Evolutionary conservation across 2,797 vertebrate genomes (phyloP).

Genomic region (Ambastaia sidthimunki): DNA sequence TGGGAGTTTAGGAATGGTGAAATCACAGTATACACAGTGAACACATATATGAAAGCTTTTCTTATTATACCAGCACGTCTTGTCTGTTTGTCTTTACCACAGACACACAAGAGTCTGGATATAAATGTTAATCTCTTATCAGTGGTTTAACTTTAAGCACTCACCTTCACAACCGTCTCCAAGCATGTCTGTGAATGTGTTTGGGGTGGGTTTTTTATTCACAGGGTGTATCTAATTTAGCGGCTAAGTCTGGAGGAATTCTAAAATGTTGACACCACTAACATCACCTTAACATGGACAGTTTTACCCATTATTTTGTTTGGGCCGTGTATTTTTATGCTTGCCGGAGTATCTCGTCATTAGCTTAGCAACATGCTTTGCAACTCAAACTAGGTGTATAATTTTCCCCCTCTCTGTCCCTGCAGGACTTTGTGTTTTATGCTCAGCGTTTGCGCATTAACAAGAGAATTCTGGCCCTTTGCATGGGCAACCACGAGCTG

Average conservation of each 20-base stretch:
- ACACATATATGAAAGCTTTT: not conserved
- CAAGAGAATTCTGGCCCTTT: conserved; percentile 93
- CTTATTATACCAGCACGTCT: not conserved
- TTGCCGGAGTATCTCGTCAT: too few species aligned
- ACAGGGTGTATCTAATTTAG: not conserved
- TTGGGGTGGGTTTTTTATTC: not conserved
- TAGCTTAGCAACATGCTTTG: not conserved
- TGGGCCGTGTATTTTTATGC: not conserved
- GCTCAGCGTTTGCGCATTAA: conserved; percentile 95
- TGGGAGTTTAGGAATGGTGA: conserved; percentile 2
- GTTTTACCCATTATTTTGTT: not conserved
- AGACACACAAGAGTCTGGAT: not conserved
- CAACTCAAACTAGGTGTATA: not conserved
- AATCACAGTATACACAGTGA: not conserved
- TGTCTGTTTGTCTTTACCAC: not conserved
- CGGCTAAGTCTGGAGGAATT: not conserved
- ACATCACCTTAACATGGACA: not conserved
- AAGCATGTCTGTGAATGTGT: not conserved
- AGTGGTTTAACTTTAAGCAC: not conserved
- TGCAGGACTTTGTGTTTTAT: conserved; percentile 95
- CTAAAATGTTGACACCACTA: not conserved
- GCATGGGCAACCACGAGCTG: conserved; percentile 98
- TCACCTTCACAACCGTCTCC: not conserved
- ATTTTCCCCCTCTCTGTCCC: conserved; percentile 10
- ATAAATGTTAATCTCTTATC: not conserved